Base-by-base conservation (phyloP, 2,888 invertebrate species). In the Trichopria drosophilae region DNA sequence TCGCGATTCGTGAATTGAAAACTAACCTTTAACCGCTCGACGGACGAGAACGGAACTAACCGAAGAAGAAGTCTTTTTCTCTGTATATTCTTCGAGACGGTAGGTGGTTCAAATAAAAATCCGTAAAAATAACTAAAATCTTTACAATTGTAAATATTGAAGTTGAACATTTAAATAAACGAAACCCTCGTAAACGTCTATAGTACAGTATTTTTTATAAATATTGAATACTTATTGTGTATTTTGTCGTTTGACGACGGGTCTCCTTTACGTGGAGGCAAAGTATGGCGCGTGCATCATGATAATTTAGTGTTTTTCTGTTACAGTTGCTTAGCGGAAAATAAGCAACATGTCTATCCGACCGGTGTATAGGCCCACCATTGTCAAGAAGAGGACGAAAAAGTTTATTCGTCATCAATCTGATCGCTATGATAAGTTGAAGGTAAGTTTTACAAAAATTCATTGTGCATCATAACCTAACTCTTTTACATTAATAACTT, bases 321-420 rank as follows among this genome's bases (percentile, higher is more conserved):
- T 68, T 69, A 32, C 59, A 69, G 70, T 57, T 63, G 55, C 53
- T 60, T 64, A 52, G 51, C 48, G 53, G 62, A 55, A 51, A 46
- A 34, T 46, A 53, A 72, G 70, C 76, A 87, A 81, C 80, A 90
- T 90, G 90, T 89, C 93, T 75, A 91, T 92, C 75, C 83, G 90
- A 79, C 93, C 94, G 66, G 88, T 90, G 58, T 90, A 90, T 74
- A 87, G 90, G 77, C 90, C 92, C 23, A 87, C 83, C 72, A 93
- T 96, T 77, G 86, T 96, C 63, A 97, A 99, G 82, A 99, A 99
- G 83, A 86, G 97, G 79, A 92, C 93, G 68, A 97, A 97, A 83
- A 93, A 92, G 80, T 99, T 99, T 80, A 95, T 92, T 72, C 88
- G 99, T 63, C 98, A 99, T 79, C 98, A 99, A 79, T 94, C 94